A percentile compares a stretch with the other conserved stretches of the same genome.
phyloP scores from a whole-genome alignment of 2,113 vertebrate species.

The Takifugu bimaculatus region DNA sequence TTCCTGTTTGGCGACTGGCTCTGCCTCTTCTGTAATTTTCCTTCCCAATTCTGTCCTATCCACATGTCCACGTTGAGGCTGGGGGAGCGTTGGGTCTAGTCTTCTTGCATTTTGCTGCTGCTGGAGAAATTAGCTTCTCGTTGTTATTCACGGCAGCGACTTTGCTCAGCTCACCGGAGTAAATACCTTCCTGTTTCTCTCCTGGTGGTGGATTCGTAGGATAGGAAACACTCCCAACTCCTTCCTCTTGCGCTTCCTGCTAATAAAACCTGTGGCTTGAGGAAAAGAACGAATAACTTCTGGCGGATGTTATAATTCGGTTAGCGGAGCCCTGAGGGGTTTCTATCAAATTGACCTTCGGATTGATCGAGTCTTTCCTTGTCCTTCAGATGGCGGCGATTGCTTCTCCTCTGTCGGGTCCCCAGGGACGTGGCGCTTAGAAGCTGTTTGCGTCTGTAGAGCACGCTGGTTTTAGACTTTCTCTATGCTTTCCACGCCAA shows the following conservation, averaged over 20 bases:
- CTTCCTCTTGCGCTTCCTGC: constrained; percentile 9
- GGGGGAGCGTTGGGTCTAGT: too few species aligned
- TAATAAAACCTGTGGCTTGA: constrained; percentile 18
- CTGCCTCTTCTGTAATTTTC: too few species aligned
- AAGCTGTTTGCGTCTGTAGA: constrained; percentile 10
- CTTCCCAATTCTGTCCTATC: too few species aligned
- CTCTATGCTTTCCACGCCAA: too few species aligned
- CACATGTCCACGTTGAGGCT: too few species aligned
- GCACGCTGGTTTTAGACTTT: neutral
- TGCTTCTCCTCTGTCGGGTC: neutral
- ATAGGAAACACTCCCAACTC: constrained; percentile 18
- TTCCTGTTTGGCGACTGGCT: too few species aligned
- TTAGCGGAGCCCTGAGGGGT: constrained; percentile 22
- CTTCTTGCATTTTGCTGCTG: too few species aligned
- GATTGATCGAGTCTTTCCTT: neutral
- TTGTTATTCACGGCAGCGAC: too few species aligned
- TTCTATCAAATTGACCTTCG: constrained; percentile 23
- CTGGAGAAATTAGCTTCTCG: too few species aligned
- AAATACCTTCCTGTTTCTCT: constrained; percentile 1
- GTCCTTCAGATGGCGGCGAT: constrained; percentile 14
- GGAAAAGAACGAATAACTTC: constrained; percentile 10
- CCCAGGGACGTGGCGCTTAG: neutral
- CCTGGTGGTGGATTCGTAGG: constrained; percentile 12
- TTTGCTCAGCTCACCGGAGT: too few species aligned
- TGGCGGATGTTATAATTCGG: constrained; percentile 12